Conservation (phyloP, 1,140 invertebrate species). For the Scaptomyza graminum region DNA sequence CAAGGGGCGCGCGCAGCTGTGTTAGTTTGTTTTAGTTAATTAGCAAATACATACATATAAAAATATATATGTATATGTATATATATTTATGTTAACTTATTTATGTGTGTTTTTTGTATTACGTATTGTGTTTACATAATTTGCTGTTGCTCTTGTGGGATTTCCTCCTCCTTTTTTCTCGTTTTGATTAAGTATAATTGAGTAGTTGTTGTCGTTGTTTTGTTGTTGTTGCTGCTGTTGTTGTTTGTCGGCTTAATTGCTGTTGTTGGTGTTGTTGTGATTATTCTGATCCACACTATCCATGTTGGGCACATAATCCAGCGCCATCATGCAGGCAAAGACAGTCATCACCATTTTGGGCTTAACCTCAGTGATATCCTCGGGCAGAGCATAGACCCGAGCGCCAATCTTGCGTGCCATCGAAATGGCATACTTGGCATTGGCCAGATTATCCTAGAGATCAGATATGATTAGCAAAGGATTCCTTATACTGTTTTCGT, state of each 20-base stretch:
- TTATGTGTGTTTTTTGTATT: too few relatives aligned
- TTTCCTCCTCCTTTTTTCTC: neutral
- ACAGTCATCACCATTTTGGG: slow-evolving; percentile 99
- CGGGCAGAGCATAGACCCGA: slow-evolving; percentile 98
- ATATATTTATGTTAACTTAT: neutral
- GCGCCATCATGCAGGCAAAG: slow-evolving; percentile 99
- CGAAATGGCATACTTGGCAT: slow-evolving; percentile 99
- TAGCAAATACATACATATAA: slow-evolving; percentile 18
- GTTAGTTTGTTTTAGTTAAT: slow-evolving; percentile 34
- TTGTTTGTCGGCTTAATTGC: slow-evolving; percentile 42
- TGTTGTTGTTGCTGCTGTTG: neutral
- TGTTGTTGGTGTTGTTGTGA: slow-evolving; percentile 73
- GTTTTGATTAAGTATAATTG: slow-evolving; percentile 31
- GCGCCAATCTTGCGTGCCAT: slow-evolving; percentile 99
- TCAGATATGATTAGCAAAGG: neutral
- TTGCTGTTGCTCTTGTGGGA: neutral
- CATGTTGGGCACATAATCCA: slow-evolving; percentile 96
- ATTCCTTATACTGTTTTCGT: too few relatives aligned
- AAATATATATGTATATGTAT: slow-evolving; percentile 12
- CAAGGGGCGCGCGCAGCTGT: neutral
- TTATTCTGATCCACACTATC: slow-evolving; percentile 85
- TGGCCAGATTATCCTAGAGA: slow-evolving; percentile 94
- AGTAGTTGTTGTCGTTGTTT: slow-evolving; percentile 31
- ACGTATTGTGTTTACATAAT: slow-evolving; percentile 17
- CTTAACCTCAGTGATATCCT: slow-evolving; percentile 99